These are phyloP conservation scores for Polietes domitor DNA, from an alignment of 2,888 invertebrate species.

Conservation along the genomic window DNA sequence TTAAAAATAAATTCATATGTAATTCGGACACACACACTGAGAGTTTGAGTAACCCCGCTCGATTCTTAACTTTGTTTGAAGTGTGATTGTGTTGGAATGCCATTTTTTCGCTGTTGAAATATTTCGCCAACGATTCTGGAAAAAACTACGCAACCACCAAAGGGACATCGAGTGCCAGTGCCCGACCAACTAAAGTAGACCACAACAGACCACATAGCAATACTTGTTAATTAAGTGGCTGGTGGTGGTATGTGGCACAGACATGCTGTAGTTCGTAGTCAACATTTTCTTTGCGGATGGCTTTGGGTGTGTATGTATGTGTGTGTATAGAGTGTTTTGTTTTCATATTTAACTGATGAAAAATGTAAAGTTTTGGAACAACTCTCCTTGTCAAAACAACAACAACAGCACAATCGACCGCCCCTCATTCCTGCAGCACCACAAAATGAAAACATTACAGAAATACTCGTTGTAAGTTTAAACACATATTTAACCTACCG, in stretches of 20 bases:
- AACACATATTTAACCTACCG: not conserved
- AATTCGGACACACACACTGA: not conserved
- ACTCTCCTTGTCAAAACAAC: constrained; percentile 15
- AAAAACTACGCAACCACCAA: constrained; percentile 49
- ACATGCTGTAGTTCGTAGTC: constrained; percentile 57
- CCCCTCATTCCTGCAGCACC: not conserved
- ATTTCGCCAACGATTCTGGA: not conserved
- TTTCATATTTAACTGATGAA: constrained; percentile 54
- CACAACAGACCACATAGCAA: constrained; percentile 61
- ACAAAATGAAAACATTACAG: not conserved
- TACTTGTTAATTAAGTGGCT: constrained; percentile 67
- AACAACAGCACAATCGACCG: not conserved
- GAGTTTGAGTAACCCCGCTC: too few species aligned
- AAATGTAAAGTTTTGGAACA: constrained; percentile 23
- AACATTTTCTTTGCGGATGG: constrained; percentile 27
- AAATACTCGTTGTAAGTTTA: not conserved
- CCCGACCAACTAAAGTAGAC: constrained; percentile 51
- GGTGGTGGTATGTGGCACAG: constrained; percentile 65
- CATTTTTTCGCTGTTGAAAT: not conserved
- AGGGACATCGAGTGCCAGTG: constrained; percentile 46
- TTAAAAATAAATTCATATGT: not conserved
- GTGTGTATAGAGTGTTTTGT: not conserved
- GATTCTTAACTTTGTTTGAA: not conserved
- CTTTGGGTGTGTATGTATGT: not conserved
- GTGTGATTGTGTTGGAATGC: not conserved